A percentile compares a stretch with the other conserved stretches of the same genome.
These are phyloP conservation scores for Caenorhabditis imperialis DNA, from an alignment of 2,888 invertebrate species.

Conservation along the genomic window DNA sequence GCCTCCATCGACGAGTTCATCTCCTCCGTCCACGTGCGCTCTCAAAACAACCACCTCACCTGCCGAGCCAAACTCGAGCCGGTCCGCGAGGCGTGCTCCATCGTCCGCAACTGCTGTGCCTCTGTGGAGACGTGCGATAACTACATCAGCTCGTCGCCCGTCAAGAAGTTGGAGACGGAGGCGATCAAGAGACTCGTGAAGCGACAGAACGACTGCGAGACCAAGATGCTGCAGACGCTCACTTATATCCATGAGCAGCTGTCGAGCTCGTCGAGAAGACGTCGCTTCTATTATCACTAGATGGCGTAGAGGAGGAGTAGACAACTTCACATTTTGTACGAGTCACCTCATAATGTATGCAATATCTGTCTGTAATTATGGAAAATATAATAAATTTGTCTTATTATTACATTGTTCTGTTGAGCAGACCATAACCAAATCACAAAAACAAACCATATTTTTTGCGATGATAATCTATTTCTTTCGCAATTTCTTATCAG, in stretches of 20 bases:
- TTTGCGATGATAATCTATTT: too few species aligned
- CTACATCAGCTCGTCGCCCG: slow-evolving; percentile 63
- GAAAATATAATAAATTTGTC: too few species aligned
- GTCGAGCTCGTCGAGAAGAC: slow-evolving; percentile 52
- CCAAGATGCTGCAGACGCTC: slow-evolving; percentile 62
- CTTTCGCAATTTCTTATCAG: too few species aligned
- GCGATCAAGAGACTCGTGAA: slow-evolving; percentile 54
- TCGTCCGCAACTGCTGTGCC: slow-evolving; percentile 59
- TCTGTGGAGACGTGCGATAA: slow-evolving; percentile 62
- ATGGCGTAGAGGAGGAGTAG: background rate
- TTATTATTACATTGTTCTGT: too few species aligned
- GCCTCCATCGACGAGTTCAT: slow-evolving; percentile 60
- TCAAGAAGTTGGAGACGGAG: slow-evolving; percentile 58
- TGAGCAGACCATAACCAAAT: too few species aligned
- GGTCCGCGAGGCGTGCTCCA: slow-evolving; percentile 54
- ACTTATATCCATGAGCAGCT: slow-evolving; percentile 63
- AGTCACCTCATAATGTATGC: slow-evolving; percentile 4
- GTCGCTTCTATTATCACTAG: slow-evolving; percentile 56
- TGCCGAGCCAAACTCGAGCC: slow-evolving; percentile 63
- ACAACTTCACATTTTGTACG: too few species aligned
- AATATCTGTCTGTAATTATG: too few species aligned
- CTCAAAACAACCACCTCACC: slow-evolving; percentile 56
- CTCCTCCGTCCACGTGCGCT: slow-evolving; percentile 51
- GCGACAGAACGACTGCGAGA: slow-evolving; percentile 61
- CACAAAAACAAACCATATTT: too few species aligned